Conservation (phyloP, 2,113 vertebrate genomes). For the Callospermophilus lateralis region DNA sequence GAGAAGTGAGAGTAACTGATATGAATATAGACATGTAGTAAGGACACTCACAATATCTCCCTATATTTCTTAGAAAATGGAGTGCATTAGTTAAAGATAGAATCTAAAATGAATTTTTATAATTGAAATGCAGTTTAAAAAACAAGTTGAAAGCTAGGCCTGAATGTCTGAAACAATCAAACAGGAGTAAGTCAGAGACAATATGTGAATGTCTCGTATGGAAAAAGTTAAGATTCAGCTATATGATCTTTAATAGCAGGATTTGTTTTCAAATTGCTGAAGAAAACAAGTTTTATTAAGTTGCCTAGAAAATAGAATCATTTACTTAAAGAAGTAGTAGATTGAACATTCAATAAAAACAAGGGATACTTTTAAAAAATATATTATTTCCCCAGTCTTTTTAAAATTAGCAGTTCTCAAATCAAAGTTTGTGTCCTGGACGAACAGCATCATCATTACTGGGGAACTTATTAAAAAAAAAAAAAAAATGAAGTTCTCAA, state of each 20-base stretch:
- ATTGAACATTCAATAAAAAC: neutral
- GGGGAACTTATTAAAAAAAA: neutral
- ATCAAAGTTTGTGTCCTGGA: neutral
- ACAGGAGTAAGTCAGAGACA: neutral
- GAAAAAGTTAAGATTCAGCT: neutral
- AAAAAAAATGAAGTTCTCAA: neutral
- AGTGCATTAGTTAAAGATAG: neutral
- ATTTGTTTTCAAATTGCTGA: neutral
- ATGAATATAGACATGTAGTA: neutral
- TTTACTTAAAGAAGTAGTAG: neutral
- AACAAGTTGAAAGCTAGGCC: neutral
- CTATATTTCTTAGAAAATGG: neutral
- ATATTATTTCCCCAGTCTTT: neutral
- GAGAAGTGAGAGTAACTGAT: neutral
- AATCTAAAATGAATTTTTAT: neutral
- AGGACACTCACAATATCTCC: neutral
- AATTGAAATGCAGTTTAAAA: conserved; percentile 7
- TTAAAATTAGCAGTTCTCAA: neutral
- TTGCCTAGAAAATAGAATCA: neutral
- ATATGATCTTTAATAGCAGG: neutral
- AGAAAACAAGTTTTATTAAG: neutral
- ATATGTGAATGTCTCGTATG: neutral
- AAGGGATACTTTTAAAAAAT: neutral
- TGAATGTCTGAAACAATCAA: neutral
- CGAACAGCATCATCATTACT: neutral